These are phyloP conservation scores for Alligator mississippiensis DNA, from an alignment of 2,113 vertebrate genomes.

Conservation along the genomic window DNA sequence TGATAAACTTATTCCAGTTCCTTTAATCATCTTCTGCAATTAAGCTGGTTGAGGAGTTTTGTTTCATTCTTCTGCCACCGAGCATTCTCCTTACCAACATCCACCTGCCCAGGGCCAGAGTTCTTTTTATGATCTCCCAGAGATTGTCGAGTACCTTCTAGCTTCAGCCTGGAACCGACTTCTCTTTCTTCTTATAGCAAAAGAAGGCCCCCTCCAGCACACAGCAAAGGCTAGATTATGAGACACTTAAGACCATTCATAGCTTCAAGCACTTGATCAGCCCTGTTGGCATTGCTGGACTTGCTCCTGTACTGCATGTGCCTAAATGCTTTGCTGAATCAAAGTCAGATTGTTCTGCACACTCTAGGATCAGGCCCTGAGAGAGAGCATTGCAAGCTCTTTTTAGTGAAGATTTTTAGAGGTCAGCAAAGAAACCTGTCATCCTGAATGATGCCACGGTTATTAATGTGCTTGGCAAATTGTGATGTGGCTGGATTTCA, in stretches of 20 bases:
- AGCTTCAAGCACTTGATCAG: not conserved
- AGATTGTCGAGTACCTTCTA: not conserved
- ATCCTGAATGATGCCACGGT: not conserved
- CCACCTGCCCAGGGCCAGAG: no score
- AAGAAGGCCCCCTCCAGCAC: not conserved
- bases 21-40: no score
- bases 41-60: no score
- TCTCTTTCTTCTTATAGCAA: not conserved
- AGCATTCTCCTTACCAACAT: no score
- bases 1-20: no score
- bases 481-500: not conserved
- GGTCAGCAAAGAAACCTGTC: not conserved
- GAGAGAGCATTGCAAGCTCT: not conserved
- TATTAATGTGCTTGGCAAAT: not conserved
- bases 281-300: not conserved
- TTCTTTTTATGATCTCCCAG: no score
- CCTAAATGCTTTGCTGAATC: not conserved
- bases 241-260: not conserved
- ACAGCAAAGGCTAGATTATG: not conserved
- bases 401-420: not conserved
- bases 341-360: not conserved
- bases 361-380: not conserved
- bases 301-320: not conserved
- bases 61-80: no score
- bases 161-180: not conserved